These are phyloP conservation scores for Zapornia atra DNA, from an alignment of 2,113 vertebrate species.

Conservation along the genomic window DNA sequence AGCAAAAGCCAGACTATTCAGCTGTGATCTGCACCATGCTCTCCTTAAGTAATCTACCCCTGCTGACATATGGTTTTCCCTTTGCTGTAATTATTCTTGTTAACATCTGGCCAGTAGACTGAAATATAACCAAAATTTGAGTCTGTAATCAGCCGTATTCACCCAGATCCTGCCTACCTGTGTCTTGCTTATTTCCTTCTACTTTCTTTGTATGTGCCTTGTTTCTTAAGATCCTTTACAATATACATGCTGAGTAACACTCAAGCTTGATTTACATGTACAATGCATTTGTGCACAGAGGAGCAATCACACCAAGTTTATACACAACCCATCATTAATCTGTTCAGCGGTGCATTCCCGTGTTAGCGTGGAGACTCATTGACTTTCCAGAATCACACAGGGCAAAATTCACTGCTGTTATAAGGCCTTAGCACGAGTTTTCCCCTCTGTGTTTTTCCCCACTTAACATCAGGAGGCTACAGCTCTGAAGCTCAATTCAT, in stretches of 20 bases:
- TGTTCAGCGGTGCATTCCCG: slow-evolving; percentile 10
- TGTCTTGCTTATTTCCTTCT: not conserved
- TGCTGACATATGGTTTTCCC: not conserved
- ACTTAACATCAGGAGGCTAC: not conserved
- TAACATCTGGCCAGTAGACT: not conserved
- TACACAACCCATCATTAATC: slow-evolving; percentile 50
- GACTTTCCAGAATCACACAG: slow-evolving; percentile 45
- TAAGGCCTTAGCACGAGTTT: not conserved
- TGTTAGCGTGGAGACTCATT: not conserved
- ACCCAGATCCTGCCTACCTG: not conserved
- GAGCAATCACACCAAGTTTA: slow-evolving; percentile 56
- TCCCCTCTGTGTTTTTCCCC: not conserved
- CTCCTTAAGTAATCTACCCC: not conserved
- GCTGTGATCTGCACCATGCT: not conserved
- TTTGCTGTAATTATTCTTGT: not conserved
- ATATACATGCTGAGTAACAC: not conserved
- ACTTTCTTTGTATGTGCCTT: slow-evolving; percentile 25
- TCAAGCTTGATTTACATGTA: slow-evolving; percentile 39
- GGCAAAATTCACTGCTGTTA: slow-evolving; percentile 27
- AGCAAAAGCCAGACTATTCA: not conserved
- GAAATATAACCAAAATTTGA: not conserved
- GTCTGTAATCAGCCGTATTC: slow-evolving; percentile 1
- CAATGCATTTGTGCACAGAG: slow-evolving; percentile 23
- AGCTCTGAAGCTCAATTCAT: not conserved
- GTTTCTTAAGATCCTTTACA: not conserved